Evolutionary conservation across 2,888 invertebrate species (phyloP), one percentile per base, ranked within the genome.

Genomic region (Ypsolopha scabrella): DNA sequence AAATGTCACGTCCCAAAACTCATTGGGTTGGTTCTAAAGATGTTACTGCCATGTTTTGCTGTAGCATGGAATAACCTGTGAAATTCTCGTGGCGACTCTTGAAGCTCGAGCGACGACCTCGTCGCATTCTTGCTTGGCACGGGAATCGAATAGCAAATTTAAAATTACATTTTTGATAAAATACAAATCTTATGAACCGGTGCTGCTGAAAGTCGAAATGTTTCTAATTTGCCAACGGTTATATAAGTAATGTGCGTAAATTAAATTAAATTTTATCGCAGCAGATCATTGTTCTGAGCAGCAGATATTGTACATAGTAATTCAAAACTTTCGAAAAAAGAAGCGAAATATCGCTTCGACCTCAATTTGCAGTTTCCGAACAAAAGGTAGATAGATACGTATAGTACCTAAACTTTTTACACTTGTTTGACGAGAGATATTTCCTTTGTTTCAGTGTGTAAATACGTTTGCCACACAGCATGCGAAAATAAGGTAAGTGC

Each of bases 401-500:
- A 7, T 7, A n/a, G n/a, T 7, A 41, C 13, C 11, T 41, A 13
- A 13, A 13, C 14, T 11, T 41, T 13, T 13, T 13, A 43, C 11
- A 24, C 24, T 24, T 24, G 24, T 24, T 43, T 13, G 43, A 14
- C 43, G 24, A 43, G 11, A 14, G 3, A 53, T 55, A 51, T 60
- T 66, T 60, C 70, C 68, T 74, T 83, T 87, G 79, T 92, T 92
- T 68, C 92, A 93, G 93, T 93, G 58, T 93, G 93, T 89, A 93
- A 93, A 87, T 93, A 92, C 83, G 91, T 92, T 68, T 93, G 93
- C 73, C 93, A 93, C 80, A 90, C 91, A 73, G 86, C 90, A 57
- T 93, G 93, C 83, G 92, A 93, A 76, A 91, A 89, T 71, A 93
- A 93, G 91, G 93, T 93, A 86, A 83, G 91, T 70, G 56, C 51